Evolutionary conservation across 2,888 invertebrate species (phyloP), one percentile per base, ranked within the genome.

Genomic region (Mimumesa dahlbomi): DNA sequence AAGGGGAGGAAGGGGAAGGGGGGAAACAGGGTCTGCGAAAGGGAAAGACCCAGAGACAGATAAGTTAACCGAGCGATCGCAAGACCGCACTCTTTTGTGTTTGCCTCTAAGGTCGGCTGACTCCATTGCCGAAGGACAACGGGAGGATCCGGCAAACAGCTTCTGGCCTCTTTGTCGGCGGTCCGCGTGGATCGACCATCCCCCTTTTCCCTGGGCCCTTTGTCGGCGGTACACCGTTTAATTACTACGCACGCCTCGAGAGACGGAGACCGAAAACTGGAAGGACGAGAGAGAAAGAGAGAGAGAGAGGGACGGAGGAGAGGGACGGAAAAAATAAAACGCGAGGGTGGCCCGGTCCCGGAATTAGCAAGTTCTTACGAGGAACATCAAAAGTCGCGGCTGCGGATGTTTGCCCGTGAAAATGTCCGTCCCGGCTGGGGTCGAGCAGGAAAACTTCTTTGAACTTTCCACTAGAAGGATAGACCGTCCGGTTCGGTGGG

Each of bases 51-150:
- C 29, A 40, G 19, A n/a, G n/a, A n/a, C 4, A 53, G 73, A 62
- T 73, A 66, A 75, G 75, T 73, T 75, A 72, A 69, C 61, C 73
- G 73, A 63, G 50, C 69, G 73, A 61, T 64, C 72, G 77, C 43
- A 42, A 58, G 42, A 56, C 50, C 49, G 29, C 50, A 31, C 48
- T 52, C 77, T 78, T 78, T 78, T 78, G 78, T 78, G 68, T 58
- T 52, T 52, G 70, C 49, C 38, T 64, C 73, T 76, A 76, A 78
- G 78, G 62, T 78, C 66, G 63, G 61, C 70, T 78, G 78, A 73
- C 63, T 78, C 78, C 52, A 78, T 78, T 78, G 76, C 50, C 62
- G 49, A 77, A 74, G 77, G 77, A 74, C 71, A 77, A 71, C 64
- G 22, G 43, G 61, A 56, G 54, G 59, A 77, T 65, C 65, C 53